Percentiles rank a stretch among this genome's conserved stretches.
These are phyloP conservation scores for Rhynchonycteris naso DNA, from an alignment of 2,797 vertebrate species.

Conservation along the genomic window DNA sequence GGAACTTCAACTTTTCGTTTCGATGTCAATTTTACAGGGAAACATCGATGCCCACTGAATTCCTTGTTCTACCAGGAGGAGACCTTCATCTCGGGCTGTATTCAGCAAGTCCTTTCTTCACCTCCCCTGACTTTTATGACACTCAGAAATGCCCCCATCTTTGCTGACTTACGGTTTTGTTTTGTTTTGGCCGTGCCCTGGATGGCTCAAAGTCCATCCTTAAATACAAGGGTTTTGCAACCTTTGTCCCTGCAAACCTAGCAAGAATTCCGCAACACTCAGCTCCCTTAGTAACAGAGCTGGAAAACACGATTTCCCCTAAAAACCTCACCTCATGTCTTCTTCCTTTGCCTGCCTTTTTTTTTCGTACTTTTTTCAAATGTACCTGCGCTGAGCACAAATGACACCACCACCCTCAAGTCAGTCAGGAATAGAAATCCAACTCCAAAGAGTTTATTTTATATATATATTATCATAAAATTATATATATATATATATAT, in stretches of 20 bases:
- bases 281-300: not conserved
- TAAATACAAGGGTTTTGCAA: slow-evolving; percentile 7
- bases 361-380: slow-evolving; percentile 20
- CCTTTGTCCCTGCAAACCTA: not conserved
- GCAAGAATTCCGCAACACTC: not conserved
- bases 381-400: not conserved
- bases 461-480: too few species aligned
- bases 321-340: not conserved
- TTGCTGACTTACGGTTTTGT: not conserved
- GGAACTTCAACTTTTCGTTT: not conserved
- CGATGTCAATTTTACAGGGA: not conserved
- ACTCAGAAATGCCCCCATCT: not conserved
- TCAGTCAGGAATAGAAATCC: not conserved
- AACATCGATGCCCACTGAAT: not conserved
- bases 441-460: not conserved
- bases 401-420: not conserved
- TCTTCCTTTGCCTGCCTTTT: not conserved
- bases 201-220: slow-evolving; percentile 38
- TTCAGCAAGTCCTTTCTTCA: not conserved
- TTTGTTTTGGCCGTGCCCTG: not conserved
- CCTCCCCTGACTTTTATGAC: not conserved
- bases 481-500: too few species aligned
- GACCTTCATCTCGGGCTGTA: not conserved
- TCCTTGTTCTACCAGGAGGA: not conserved
- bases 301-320: not conserved